Percentiles rank a stretch among this genome's conserved stretches.
Conservation (phyloP, 2,113 vertebrate species). For the Motacilla alba region DNA sequence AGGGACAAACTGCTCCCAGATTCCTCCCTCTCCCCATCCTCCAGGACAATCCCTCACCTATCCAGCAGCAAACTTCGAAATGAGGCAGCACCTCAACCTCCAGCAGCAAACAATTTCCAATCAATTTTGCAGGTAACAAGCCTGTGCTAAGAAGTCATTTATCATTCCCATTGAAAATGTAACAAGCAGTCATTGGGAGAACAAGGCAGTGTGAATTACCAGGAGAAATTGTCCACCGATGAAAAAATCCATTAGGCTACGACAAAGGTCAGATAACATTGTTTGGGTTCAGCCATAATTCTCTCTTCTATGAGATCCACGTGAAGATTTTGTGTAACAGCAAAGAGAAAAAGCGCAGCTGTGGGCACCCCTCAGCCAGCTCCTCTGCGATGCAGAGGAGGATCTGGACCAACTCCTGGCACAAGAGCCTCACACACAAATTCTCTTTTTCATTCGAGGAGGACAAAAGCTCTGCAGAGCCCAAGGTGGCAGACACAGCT, state of each 20-base stretch:
- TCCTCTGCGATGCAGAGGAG: not conserved
- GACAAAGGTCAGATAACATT: slow-evolving; percentile 59
- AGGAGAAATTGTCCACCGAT: slow-evolving; percentile 29
- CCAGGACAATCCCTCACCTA: not conserved
- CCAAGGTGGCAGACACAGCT: not conserved
- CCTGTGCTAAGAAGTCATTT: slow-evolving; percentile 25
- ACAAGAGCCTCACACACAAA: not conserved
- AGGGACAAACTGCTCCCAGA: not conserved
- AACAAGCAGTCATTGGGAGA: slow-evolving; percentile 32
- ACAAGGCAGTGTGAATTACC: slow-evolving; percentile 19
- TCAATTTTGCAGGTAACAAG: slow-evolving; percentile 44
- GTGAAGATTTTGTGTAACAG: slow-evolving; percentile 5
- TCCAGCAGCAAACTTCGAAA: not conserved
- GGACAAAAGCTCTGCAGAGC: not conserved
- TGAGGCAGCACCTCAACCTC: slow-evolving; percentile 9
- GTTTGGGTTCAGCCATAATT: slow-evolving; percentile 46
- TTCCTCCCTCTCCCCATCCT: not conserved
- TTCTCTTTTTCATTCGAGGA: not conserved
- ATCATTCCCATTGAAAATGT: slow-evolving; percentile 39
- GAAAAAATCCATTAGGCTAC: slow-evolving; percentile 52
- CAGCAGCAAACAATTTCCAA: slow-evolving; percentile 41
- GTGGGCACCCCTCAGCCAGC: not conserved
- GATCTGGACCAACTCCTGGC: not conserved
- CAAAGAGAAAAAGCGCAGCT: not conserved
- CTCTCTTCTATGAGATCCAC: not conserved